Evolutionary conservation across 2,113 vertebrate species (phyloP), one percentile per base, ranked within the genome.

Genomic region (Poeciliopsis prolifica): DNA sequence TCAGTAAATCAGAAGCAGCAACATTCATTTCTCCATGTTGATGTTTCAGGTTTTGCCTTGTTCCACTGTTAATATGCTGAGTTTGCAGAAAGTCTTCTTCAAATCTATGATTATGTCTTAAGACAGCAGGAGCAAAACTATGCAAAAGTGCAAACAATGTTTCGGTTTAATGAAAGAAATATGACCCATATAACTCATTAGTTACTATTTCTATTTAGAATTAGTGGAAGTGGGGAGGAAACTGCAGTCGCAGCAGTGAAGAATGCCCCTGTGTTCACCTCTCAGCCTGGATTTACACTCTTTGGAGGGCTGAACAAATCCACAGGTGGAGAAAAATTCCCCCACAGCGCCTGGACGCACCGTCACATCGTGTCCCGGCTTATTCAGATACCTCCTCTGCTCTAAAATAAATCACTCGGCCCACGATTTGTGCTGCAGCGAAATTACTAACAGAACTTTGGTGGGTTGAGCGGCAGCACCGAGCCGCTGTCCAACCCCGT

Each of bases 401-500:
- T 83, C 77, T 68, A 12, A 60, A 60, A 67, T 72, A 30, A 63
- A 72, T 86, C 61, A 65, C 61, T 86, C 2, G 22, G 1, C 22
- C 51, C 9, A 9, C 5, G 19, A 42, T 64, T 67, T 30, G 58
- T 44, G 71, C 75, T 71, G 67, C 37, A 82, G 74, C 60, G 44
- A 76, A 75, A 89, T 75, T 75, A 78, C 76, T 82, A 84, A 81
- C 77, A 64, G 78, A 76, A 75, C 74, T 82, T 81, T 87, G 85
- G 78, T 86, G 87, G 88, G 75, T 74, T 77, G 78, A 82, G 80
- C 77, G 78, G 80, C 63, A 84, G 76, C 85, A 82, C 84, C 69
- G 74, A 76, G 80, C 75, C 82, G 72, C 79, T 84, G 87, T 88
- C 79, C 87, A 91, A 93, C 86, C 89, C 89, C 68, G 65, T 93